Evolutionary conservation across 2,797 vertebrate genomes (phyloP).

Genomic region (Gobionotothen gibberifrons): DNA sequence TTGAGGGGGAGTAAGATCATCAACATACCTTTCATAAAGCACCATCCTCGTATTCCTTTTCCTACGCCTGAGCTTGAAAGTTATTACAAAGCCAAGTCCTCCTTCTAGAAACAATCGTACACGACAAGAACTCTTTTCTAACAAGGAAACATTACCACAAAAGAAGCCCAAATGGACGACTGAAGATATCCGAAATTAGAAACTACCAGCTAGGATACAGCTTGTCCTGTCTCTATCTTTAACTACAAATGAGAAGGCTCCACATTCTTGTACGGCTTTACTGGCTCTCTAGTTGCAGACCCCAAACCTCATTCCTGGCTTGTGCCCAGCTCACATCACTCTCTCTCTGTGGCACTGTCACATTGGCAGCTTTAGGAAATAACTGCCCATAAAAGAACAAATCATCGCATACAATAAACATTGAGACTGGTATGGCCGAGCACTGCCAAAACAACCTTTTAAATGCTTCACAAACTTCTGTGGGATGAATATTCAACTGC

Average conservation of each 20-base stretch:
- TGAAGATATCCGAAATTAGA: conserved; percentile 85
- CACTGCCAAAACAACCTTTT: conserved; percentile 54
- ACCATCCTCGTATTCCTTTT: conserved; percentile 80
- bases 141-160: conserved; percentile 59
- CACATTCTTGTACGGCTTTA: conserved; percentile 93
- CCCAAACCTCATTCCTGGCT: conserved; percentile 74
- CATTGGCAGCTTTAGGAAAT: conserved; percentile 60
- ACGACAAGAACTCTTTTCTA: conserved; percentile 40
- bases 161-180: conserved; percentile 60
- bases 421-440: conserved; percentile 10
- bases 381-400: conserved; percentile 70
- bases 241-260: conserved; percentile 94
- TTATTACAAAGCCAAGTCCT: conserved; percentile 44
- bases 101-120: conserved; percentile 30
- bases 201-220: conserved; percentile 84
- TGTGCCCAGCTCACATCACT: conserved; percentile 70
- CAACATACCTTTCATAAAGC: conserved; percentile 88
- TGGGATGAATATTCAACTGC: conserved; percentile 25
- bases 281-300: conserved; percentile 90
- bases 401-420: conserved; percentile 43
- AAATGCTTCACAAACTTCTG: conserved; percentile 30
- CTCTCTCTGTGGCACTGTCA: conserved; percentile 66
- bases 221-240: conserved; percentile 94
- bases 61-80: conserved; percentile 16
- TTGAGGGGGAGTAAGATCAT: conserved; percentile 25